Evolutionary conservation across 2,888 invertebrate species (phyloP).

Genomic region (Zygogramma bicolorata): DNA sequence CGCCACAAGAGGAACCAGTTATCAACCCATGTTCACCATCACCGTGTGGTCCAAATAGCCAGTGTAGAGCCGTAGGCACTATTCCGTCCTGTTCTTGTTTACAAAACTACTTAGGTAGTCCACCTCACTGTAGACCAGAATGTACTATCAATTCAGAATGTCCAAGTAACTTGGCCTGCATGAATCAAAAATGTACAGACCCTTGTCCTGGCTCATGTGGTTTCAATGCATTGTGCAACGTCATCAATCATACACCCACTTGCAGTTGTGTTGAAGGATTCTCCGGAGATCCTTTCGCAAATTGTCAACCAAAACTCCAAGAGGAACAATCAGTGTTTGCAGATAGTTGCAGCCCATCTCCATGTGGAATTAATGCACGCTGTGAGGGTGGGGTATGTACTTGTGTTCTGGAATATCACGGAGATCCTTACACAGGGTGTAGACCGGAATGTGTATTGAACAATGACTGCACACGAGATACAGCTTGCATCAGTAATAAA

Average conservation of each 20-base stretch:
- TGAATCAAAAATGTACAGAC: constrained; percentile 79
- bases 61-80: constrained; percentile 78
- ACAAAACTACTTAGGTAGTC: constrained; percentile 78
- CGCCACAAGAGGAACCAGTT: constrained; percentile 39
- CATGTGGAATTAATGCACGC: constrained; percentile 75
- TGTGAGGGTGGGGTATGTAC: constrained; percentile 78
- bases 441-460: constrained; percentile 82
- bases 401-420: constrained; percentile 77
- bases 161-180: constrained; percentile 78
- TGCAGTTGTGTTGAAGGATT: constrained; percentile 81
- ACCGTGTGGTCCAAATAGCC: constrained; percentile 83
- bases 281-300: constrained; percentile 82
- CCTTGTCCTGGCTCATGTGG: constrained; percentile 87
- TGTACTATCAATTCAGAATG: constrained; percentile 84
- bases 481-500: constrained; percentile 78
- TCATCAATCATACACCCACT: constrained; percentile 81
- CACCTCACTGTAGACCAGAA: constrained; percentile 84
- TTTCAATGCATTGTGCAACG: constrained; percentile 77
- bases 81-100: constrained; percentile 81
- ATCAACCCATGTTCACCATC: constrained; percentile 80
- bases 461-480: constrained; percentile 77
- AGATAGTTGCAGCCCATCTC: constrained; percentile 75
- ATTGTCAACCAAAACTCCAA: constrained; percentile 72
- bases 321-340: constrained; percentile 38
- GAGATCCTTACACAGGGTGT: constrained; percentile 78